These are phyloP conservation scores for Pemphredon lugubris DNA, from an alignment of 2,888 invertebrate species.

Conservation along the genomic window DNA sequence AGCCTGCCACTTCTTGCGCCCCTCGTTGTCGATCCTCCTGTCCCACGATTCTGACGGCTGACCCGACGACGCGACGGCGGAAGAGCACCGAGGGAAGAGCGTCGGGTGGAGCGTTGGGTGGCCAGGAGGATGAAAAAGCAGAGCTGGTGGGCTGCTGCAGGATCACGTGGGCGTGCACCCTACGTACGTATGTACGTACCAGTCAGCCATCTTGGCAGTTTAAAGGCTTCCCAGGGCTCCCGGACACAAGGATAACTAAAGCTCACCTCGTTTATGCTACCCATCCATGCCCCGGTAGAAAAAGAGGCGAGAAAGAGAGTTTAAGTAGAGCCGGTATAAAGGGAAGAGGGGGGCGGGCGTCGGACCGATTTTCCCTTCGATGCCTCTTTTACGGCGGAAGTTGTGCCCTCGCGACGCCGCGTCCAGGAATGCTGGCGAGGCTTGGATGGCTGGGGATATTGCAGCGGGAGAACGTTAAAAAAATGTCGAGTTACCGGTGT, in stretches of 20 bases:
- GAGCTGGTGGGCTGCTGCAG: conserved; percentile 54
- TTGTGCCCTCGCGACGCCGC: background rate
- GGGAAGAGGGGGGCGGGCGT: background rate
- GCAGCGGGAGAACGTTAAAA: background rate
- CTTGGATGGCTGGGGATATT: background rate
- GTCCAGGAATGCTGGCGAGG: background rate
- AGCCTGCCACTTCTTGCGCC: conserved; percentile 48
- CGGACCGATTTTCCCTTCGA: conserved; percentile 3
- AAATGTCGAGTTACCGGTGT: background rate
- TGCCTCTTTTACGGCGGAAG: conserved; percentile 7
- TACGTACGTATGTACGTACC: conserved; percentile 42
- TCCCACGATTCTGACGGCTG: background rate
- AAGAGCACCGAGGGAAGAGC: background rate
- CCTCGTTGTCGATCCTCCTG: background rate
- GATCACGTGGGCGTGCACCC: conserved; percentile 62
- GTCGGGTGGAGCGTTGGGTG: background rate
- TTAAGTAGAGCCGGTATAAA: background rate
- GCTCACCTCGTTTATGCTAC: conserved; percentile 43
- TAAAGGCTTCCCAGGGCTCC: conserved; percentile 49
- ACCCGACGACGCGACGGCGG: background rate
- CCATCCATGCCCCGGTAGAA: conserved; percentile 2
- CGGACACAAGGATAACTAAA: conserved; percentile 53
- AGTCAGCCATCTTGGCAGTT: conserved; percentile 65
- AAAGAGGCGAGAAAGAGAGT: conserved; percentile 1
- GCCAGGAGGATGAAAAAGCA: conserved; percentile 54